Conservation (phyloP, 2,797 vertebrate genomes). For the Gallirallus australis region DNA sequence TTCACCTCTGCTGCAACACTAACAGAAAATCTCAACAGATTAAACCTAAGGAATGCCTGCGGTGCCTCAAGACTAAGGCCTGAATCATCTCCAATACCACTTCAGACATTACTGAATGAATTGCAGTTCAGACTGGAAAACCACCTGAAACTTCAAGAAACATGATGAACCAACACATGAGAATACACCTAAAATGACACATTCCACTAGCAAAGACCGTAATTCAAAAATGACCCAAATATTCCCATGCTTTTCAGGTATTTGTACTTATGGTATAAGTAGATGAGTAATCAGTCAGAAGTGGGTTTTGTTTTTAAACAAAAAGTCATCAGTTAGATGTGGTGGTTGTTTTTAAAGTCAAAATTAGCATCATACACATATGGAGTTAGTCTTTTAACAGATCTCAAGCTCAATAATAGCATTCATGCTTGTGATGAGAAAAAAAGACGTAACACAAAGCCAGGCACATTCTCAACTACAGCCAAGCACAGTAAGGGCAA, state of each 20-base stretch:
- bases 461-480: neutral
- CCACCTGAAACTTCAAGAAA: neutral
- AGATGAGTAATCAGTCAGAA: neutral
- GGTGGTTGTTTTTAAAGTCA: neutral
- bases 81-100: neutral
- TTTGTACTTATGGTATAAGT: neutral
- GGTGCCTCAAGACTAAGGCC: neutral
- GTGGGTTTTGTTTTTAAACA: neutral
- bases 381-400: neutral
- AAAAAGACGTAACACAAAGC: neutral
- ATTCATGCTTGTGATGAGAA: neutral
- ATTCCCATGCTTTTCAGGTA: neutral
- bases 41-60: neutral
- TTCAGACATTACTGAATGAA: neutral
- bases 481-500: neutral
- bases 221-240: neutral
- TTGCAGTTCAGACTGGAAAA: neutral
- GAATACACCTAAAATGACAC: neutral
- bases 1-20: neutral
- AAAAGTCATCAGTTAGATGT: too few species aligned
- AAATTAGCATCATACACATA: neutral
- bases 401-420: neutral
- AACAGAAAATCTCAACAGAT: neutral
- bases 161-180: neutral
- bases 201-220: neutral